Base-by-base conservation (phyloP, 2,888 invertebrate genomes). In the Dynastes tityus region DNA sequence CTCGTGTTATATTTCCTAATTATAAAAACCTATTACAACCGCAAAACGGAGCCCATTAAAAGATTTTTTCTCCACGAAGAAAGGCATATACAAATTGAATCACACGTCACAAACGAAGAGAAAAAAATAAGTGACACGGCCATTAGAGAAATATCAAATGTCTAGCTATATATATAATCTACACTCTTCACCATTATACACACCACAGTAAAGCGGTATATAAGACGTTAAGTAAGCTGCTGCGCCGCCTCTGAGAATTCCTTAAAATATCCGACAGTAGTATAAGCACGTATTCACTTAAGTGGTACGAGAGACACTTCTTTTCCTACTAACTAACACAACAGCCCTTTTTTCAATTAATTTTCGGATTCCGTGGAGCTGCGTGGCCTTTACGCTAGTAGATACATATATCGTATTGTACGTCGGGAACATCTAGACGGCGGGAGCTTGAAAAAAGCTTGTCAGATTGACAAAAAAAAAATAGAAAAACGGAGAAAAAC, bases 281-380 rank as follows among this genome's bases (percentile, higher is more conserved):
- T 58, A 58, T 58, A 58, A 58, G 55, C 55, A 58, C 55, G 55
- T 58, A 58, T 58, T 58, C 55, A 58, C 55, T 58, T 58, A 58
- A 58, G 55, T 58, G 55, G 55, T 58, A 22, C 27, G 55, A 58
- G 55, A 58, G 55, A 58, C 55, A 58, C 55, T 58, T 58, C 55
- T 45, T 45, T 8, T 37, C 32, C 32, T 45, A 11, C 45, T 58
- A 58, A 58, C 55, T 58, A 58, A 58, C 55, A 58, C 55, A 58
- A 58, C 55, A 22, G 55, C 55, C 55, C 22, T 58, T 58, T 58
- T 58, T 58, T 58, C 55, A 58, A 58, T 58, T 58, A 58, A 58
- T 58, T 58, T 58, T 58, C 55, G 55, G 55, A 58, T 58, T 58
- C 55, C 22, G 55, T 58, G 55, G 55, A 58, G 55, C 8, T 58